Evolutionary conservation across 2,888 invertebrate species (phyloP), one percentile per base, ranked within the genome.

Genomic region (Smittia aterrima): DNA sequence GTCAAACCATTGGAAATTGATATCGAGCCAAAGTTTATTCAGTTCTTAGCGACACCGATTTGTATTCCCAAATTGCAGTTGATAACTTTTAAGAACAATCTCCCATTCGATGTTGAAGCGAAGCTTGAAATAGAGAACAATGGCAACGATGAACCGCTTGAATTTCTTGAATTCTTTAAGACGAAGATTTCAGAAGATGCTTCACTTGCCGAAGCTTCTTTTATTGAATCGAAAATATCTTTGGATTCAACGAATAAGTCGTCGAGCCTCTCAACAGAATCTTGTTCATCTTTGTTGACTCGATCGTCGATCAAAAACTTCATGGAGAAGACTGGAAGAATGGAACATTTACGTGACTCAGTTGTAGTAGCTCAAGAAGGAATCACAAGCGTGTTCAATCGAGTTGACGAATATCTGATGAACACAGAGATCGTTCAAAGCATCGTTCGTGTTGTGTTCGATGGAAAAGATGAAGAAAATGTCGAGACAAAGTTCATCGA

Each of bases 371-470:
- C 41, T 18, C 7, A 18, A 6, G 41, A 64, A 40, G 62, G 64
- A 1, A 41, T 73, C 9, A 16, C 13, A 4, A 27, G 18, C 13
- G 38, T 73, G 22, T 64, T 40, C 41, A 73, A 64, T 13, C 58
- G 62, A 22, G 64, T 73, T 16, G 64, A 73, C 38, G 73, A 62
- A 22, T 73, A 73, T 40, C 24, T 73, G n/a, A 38, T 9, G 6
- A 40, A 18, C 9, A 40, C 47, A 7, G 73, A 73, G 27, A 73
- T 73, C 38, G 25, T 40, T 0, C 7, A 4, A 9, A 38, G 4
- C 2, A 62, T 72, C 16, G 32, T 64, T 40, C 6, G 16, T 7
- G 22, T 22, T 11, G 1, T 73, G 3, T 64, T 73, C 32, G 64
- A 62, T 22, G 25, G 41, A 18, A 32, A 22, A 9, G 25, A 40